These are phyloP conservation scores for Drosophila ezoana DNA, from an alignment of 2,888 invertebrate genomes.

Conservation along the genomic window DNA sequence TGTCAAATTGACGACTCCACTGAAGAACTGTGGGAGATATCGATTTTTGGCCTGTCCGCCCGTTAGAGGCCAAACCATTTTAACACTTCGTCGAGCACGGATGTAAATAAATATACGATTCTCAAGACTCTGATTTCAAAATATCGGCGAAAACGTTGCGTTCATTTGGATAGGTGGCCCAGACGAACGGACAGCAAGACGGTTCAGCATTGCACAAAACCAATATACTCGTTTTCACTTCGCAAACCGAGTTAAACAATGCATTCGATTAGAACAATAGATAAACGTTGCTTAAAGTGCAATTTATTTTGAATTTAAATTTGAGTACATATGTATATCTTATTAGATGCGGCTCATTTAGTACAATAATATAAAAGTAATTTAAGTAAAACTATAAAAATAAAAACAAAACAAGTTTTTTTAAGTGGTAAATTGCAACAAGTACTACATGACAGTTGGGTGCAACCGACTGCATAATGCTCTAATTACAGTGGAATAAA, in stretches of 20 bases:
- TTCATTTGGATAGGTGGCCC: slow-evolving; percentile 2
- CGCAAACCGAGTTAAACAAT: background rate
- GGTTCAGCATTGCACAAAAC: no score
- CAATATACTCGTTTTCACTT: slow-evolving; percentile 6
- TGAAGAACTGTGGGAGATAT: no score
- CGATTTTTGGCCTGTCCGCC: no score
- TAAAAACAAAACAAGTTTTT: slow-evolving; percentile 21
- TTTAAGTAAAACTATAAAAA: slow-evolving; percentile 8
- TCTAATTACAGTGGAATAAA: slow-evolving; percentile 5
- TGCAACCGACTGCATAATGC: slow-evolving; percentile 2
- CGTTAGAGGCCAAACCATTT: no score
- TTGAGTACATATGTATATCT: slow-evolving; percentile 23
- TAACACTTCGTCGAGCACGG: slow-evolving; percentile 6
- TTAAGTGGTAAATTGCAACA: slow-evolving; percentile 10
- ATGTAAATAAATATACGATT: slow-evolving; percentile 2
- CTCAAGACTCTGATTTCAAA: background rate
- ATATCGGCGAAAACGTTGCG: background rate
- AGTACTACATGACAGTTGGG: slow-evolving; percentile 7
- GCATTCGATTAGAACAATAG: background rate
- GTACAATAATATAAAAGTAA: slow-evolving; percentile 9
- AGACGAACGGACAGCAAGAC: background rate
- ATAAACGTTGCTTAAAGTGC: slow-evolving; percentile 5
- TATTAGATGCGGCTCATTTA: slow-evolving; percentile 30
- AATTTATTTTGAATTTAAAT: slow-evolving; percentile 8
- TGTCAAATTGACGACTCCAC: no score